These are phyloP conservation scores for Astreopora myriophthalma DNA, from an alignment of 64 coral and sea anemone species.

Conservation along the genomic window DNA sequence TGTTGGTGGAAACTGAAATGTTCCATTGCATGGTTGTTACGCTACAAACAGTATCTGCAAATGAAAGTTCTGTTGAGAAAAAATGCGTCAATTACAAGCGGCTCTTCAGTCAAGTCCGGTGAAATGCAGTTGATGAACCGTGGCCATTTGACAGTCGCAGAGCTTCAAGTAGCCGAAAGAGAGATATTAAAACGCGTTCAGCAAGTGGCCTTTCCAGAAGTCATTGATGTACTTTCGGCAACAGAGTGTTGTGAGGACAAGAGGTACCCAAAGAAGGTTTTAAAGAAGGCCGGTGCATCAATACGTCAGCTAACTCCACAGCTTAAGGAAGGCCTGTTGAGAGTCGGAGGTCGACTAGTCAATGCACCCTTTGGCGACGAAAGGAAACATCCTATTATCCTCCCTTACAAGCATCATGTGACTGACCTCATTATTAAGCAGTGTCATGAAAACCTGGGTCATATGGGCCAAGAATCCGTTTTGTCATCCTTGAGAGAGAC, in stretches of 20 bases:
- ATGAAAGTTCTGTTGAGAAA: background rate
- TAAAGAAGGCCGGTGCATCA: background rate
- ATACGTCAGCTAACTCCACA: slow-evolving; percentile 2
- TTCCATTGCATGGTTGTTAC: slow-evolving; percentile 14
- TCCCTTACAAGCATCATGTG: slow-evolving; percentile 35
- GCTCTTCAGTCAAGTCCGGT: background rate
- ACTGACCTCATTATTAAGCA: slow-evolving; percentile 57
- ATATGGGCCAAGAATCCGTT: slow-evolving; percentile 72
- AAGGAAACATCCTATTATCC: slow-evolving; percentile 21
- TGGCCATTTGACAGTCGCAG: slow-evolving; percentile 18
- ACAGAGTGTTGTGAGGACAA: background rate
- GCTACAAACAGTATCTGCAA: slow-evolving; percentile 39
- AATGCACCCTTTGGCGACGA: slow-evolving; percentile 5
- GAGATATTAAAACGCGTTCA: slow-evolving; percentile 32
- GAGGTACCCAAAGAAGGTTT: background rate
- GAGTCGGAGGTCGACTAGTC: slow-evolving; percentile 41
- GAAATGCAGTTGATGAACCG: background rate
- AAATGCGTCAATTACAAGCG: background rate
- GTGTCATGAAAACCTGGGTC: slow-evolving; percentile 26
- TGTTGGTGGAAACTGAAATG: slow-evolving; percentile 42
- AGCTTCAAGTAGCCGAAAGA: slow-evolving; percentile 31
- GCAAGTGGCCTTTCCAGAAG: slow-evolving; percentile 4
- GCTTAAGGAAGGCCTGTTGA: slow-evolving; percentile 37
- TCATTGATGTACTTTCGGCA: background rate
- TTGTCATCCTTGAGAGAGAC: slow-evolving; percentile 54